Percentiles rank a stretch among this genome's conserved stretches.
These are phyloP conservation scores for Cetoscarus ocellatus DNA, from an alignment of 2,797 vertebrate genomes.

Conservation along the genomic window DNA sequence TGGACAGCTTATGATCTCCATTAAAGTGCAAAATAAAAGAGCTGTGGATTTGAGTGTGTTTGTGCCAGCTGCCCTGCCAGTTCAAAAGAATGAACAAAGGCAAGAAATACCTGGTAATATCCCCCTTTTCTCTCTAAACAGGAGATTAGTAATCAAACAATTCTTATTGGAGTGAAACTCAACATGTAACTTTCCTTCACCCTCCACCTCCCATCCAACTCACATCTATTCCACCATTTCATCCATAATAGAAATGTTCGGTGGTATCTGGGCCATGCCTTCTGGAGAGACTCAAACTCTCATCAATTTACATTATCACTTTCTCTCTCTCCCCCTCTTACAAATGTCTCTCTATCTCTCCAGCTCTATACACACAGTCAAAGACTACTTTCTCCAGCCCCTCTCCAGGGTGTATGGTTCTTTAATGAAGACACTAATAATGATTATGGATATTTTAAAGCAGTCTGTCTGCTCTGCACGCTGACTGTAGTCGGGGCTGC, in stretches of 20 bases:
- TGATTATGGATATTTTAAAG: slow-evolving; percentile 81
- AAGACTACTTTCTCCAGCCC: slow-evolving; percentile 75
- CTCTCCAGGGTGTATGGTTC: slow-evolving; percentile 79
- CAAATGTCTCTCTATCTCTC: slow-evolving; percentile 67
- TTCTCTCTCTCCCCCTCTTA: slow-evolving; percentile 51
- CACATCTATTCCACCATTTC: slow-evolving; percentile 48
- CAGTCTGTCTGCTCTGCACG: slow-evolving; percentile 53
- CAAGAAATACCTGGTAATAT: slow-evolving; percentile 1
- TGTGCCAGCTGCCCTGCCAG: background rate
- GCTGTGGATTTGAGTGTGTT: background rate
- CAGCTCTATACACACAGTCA: slow-evolving; percentile 72
- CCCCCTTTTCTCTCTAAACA: background rate
- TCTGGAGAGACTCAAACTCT: slow-evolving; percentile 72
- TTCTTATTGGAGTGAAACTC: slow-evolving; percentile 15
- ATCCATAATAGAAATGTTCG: slow-evolving; percentile 67
- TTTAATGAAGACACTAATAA: slow-evolving; percentile 82
- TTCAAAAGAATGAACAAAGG: no score
- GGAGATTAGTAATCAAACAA: slow-evolving; percentile 21
- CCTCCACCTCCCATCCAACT: slow-evolving; percentile 20
- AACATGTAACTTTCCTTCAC: slow-evolving; percentile 13
- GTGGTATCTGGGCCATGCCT: slow-evolving; percentile 74
- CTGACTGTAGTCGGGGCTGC: slow-evolving; percentile 46
- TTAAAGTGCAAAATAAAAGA: background rate
- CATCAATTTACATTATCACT: slow-evolving; percentile 75
- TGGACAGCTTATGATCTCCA: background rate